Evolutionary conservation across 2,113 vertebrate genomes (phyloP).

Genomic region (Peromyscus californicus): DNA sequence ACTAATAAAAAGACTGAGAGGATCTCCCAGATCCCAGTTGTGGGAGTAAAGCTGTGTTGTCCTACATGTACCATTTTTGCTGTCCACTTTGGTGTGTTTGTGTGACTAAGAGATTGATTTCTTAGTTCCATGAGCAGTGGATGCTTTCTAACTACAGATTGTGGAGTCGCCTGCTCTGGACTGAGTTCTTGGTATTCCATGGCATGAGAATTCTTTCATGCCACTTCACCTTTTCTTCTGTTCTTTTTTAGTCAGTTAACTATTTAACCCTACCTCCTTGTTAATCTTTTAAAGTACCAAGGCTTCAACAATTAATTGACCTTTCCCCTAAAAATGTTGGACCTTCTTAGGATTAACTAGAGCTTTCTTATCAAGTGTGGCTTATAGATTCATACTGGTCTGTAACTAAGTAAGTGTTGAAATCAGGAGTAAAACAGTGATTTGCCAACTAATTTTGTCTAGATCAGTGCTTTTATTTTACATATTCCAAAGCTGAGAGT

Average conservation of each 20-base stretch:
- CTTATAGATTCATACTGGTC: conserved; percentile 34
- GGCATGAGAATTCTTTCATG: conserved; percentile 16
- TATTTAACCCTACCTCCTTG: not conserved
- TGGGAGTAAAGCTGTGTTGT: not conserved
- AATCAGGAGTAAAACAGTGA: not conserved
- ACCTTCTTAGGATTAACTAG: not conserved
- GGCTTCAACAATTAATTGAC: conserved; percentile 14
- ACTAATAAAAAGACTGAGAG: conserved; percentile 5
- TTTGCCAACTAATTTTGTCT: conserved; percentile 36
- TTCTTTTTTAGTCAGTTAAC: not conserved
- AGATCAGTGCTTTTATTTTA: conserved; percentile 7
- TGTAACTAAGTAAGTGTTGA: not conserved
- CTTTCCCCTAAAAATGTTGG: conserved; percentile 7
- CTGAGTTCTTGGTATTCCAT: not conserved
- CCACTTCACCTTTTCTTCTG: not conserved
- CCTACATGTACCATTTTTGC: not conserved
- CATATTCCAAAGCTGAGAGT: not conserved
- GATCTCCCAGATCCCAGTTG: not conserved
- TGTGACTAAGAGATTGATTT: not conserved
- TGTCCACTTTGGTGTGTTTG: not conserved
- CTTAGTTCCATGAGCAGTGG: not conserved
- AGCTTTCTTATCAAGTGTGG: not conserved
- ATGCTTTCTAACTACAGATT: conserved; percentile 13
- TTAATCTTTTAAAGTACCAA: not conserved
- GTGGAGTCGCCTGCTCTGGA: not conserved